Percentiles rank a stretch among this genome's conserved stretches.
Conservation (phyloP, 2,113 vertebrate species). For the Chamaea fasciata region DNA sequence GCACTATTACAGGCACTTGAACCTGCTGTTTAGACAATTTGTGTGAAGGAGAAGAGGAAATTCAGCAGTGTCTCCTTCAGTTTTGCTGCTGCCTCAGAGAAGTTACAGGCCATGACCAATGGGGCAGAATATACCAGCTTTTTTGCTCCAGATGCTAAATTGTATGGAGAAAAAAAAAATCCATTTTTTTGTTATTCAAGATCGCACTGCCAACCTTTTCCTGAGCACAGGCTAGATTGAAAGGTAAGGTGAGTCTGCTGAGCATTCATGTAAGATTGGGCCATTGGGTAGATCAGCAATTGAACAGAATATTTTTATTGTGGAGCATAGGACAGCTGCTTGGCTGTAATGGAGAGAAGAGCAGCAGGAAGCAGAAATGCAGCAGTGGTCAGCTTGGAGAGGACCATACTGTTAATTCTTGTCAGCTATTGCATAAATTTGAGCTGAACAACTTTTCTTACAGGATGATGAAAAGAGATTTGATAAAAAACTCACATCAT, state of each 20-base stretch:
- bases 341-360: neutral
- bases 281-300: neutral
- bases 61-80: neutral
- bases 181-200: neutral
- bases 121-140: neutral
- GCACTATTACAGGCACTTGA: neutral
- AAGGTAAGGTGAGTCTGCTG: neutral
- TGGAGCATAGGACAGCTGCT: neutral
- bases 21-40: neutral
- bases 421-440: neutral
- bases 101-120: neutral
- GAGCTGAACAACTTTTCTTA: neutral
- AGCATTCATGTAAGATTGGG: neutral
- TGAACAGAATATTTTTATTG: neutral
- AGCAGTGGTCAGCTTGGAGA: neutral
- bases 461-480: neutral
- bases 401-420: neutral
- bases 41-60: neutral
- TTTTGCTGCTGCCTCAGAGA: neutral
- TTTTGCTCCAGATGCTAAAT: neutral
- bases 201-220: neutral
- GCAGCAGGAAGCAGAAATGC: neutral
- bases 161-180: neutral
- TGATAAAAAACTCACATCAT: neutral
- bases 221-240: neutral